Conservation (phyloP, 2,797 vertebrate species). For the Catamblyrhynchus diadema region DNA sequence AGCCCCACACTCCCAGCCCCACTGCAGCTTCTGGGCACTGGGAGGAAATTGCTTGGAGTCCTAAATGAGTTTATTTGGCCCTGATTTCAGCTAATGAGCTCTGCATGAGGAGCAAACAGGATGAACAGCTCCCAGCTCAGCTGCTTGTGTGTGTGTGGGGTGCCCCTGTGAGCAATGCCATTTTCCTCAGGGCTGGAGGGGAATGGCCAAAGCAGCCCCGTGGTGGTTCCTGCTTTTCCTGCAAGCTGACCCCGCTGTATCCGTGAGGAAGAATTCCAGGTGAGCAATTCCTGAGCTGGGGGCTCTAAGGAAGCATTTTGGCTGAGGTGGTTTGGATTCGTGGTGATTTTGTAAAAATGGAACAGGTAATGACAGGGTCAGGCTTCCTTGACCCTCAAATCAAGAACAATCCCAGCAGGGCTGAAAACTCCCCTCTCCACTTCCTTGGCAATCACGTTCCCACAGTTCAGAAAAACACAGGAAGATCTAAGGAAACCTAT, state of each 20-base stretch:
- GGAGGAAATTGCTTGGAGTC: background rate
- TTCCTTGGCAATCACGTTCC: slow-evolving; percentile 72
- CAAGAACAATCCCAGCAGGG: slow-evolving; percentile 69
- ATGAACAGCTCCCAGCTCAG: background rate
- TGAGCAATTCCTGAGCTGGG: background rate
- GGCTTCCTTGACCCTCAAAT: slow-evolving; percentile 70
- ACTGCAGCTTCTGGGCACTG: background rate
- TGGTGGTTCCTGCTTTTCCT: background rate
- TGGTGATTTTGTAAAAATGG: background rate
- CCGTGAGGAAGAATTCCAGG: background rate
- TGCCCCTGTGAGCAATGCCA: background rate
- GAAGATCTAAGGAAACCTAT: slow-evolving; percentile 73
- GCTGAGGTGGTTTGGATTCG: background rate
- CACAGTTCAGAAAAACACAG: slow-evolving; percentile 75
- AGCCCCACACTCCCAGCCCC: background rate
- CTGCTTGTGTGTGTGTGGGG: background rate
- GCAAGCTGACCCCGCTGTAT: background rate
- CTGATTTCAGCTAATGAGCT: background rate
- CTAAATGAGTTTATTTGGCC: background rate
- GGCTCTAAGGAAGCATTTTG: slow-evolving; percentile 23
- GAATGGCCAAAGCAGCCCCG: background rate
- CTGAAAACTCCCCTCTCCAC: slow-evolving; percentile 51
- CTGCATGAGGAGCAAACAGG: background rate
- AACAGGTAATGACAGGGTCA: slow-evolving; percentile 65
- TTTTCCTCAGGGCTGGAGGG: background rate